Percentiles rank a stretch among this genome's conserved stretches.
These are phyloP conservation scores for Hedya salicella DNA, from an alignment of 2,888 invertebrate species.

Conservation along the genomic window DNA sequence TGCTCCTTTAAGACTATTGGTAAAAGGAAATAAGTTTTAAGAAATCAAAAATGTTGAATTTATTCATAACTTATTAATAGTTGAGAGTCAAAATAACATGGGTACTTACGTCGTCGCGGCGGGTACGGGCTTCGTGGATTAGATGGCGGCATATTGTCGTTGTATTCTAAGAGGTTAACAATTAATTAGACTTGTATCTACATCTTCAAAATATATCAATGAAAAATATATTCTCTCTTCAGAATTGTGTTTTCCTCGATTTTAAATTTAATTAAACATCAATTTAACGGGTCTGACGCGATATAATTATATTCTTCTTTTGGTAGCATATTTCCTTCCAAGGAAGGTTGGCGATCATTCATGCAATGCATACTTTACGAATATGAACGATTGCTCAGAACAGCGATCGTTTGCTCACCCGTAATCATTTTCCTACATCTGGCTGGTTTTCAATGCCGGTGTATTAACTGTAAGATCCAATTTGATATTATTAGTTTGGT, in stretches of 20 bases:
- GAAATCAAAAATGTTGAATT: conserved; percentile 8
- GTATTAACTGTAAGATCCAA: too few species aligned
- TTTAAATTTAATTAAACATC: too few species aligned
- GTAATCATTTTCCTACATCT: too few species aligned
- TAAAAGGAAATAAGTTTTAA: conserved; percentile 31
- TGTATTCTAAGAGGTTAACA: conserved; percentile 88
- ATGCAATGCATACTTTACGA: too few species aligned
- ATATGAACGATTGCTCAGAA: too few species aligned
- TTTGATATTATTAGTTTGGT: too few species aligned
- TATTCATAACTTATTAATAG: background rate
- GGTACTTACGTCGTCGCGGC: conserved; percentile 91
- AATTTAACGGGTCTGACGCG: too few species aligned
- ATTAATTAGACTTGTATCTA: conserved; percentile 5
- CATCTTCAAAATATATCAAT: background rate
- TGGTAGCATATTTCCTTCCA: too few species aligned
- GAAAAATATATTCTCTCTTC: background rate
- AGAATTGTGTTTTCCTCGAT: background rate
- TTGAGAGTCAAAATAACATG: background rate
- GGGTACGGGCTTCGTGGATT: conserved; percentile 95
- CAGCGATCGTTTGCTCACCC: too few species aligned
- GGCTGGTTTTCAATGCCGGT: too few species aligned
- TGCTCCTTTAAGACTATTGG: conserved; percentile 13
- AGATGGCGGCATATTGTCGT: conserved; percentile 93
- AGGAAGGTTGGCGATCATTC: too few species aligned
- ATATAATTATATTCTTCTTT: too few species aligned